Base-by-base conservation (phyloP, 2,113 vertebrate species). In the Dipodomys spectabilis region DNA sequence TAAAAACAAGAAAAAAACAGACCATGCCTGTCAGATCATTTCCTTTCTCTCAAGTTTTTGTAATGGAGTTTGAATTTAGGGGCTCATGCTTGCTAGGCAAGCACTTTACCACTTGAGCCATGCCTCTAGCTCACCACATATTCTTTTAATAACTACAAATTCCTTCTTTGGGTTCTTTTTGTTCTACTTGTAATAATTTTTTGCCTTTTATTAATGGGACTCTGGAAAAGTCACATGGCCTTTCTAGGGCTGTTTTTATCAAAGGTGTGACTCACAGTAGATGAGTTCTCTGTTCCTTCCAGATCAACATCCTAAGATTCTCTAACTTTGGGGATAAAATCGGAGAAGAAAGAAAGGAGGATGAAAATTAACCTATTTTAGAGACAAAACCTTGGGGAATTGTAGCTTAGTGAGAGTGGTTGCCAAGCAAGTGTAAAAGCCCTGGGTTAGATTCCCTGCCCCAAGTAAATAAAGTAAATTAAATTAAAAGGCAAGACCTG, bases 301-400 rank as follows among this genome's bases (percentile, higher is more conserved):
- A 82, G 60, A 6, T 89, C 30, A 25, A 81, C 15, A 81, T 60
- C 71, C 49, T 90, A 91, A 83, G 60, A 82, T 74, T 88, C 80
- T 68, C 68, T 57, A 82, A 91, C 35, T 90, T 88, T 91, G 86
- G 90, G 77, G n/a, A 90, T 49, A 89, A 75, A 93, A 78, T 18
- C 19, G 68, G 49, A 78, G 90, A 71, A 23, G 12, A 49, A 49
- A 49, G 12, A 49, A 49, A 49, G 12, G 82, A 84, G 72, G 16
- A 68, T 19, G 13, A 88, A 45, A 82, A 69, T 72, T 91, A 28
- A 86, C 28, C 64, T 75, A 86, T 53, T 69, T 62, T 91, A 53
- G 73, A 93, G 35, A 67, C 7, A 91, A 94, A n/a, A 95, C 27
- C 4, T 75, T 12, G 19, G 18, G 35, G 32, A 22, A 20, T 20